A percentile compares a stretch with the other conserved stretches of the same genome.
Conservation (phyloP, 2,888 invertebrate species). For the Cheilosia urbana region DNA sequence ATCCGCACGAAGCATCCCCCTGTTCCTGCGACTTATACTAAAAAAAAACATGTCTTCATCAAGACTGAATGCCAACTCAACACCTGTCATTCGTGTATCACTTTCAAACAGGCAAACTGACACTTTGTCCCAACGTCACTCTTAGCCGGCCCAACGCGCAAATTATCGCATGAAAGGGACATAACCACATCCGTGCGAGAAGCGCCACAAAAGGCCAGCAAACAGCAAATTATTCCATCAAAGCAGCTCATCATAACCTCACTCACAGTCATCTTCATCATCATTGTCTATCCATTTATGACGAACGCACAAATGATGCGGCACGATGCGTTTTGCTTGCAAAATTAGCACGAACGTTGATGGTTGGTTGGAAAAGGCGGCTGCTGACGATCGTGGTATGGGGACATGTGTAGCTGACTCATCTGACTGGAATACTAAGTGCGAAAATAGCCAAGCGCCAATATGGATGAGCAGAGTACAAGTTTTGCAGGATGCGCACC, state of each 20-base stretch:
- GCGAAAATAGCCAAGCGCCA: constrained; percentile 51
- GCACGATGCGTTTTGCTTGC: constrained; percentile 68
- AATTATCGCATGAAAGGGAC: constrained; percentile 62
- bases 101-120: constrained; percentile 77
- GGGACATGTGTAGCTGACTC: constrained; percentile 82
- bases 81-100: constrained; percentile 77
- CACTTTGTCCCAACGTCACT: constrained; percentile 76
- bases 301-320: constrained; percentile 70
- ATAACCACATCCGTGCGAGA: constrained; percentile 63
- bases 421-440: constrained; percentile 82
- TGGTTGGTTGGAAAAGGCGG: not conserved
- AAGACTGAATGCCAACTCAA: constrained; percentile 69
- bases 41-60: constrained; percentile 60
- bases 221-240: constrained; percentile 68
- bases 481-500: constrained; percentile 32
- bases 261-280: constrained; percentile 64
- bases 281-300: constrained; percentile 73
- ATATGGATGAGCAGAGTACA: constrained; percentile 27
- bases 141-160: constrained; percentile 40
- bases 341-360: constrained; percentile 54
- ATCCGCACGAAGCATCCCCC: constrained; percentile 15
- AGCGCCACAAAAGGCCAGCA: constrained; percentile 68
- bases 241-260: constrained; percentile 55
- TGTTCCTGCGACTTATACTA: not conserved
- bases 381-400: constrained; percentile 28